Evolutionary conservation across 1,140 invertebrate species (phyloP).

Genomic region (Rhopalosiphum padi): DNA sequence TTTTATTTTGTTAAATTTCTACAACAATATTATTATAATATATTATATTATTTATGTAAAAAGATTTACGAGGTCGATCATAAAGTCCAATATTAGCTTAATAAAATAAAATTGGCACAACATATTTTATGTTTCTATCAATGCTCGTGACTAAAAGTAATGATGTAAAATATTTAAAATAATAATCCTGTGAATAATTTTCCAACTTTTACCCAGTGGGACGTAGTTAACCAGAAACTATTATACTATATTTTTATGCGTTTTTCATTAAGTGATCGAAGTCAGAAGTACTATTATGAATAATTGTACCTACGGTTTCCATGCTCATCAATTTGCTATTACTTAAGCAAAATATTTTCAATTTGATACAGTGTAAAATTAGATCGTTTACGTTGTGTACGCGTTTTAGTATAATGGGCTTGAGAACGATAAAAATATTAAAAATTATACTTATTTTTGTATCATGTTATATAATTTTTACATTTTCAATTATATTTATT

Average conservation of each 20-base stretch:
- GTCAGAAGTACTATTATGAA: background rate
- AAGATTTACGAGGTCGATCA: background rate
- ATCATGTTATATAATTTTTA: background rate
- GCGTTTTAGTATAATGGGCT: background rate
- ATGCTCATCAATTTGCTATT: background rate
- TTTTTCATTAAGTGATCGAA: background rate
- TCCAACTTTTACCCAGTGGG: background rate
- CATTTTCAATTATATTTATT: background rate
- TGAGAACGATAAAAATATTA: background rate
- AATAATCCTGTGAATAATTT: background rate
- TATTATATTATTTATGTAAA: background rate
- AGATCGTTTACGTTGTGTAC: background rate
- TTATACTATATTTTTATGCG: background rate
- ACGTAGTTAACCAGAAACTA: background rate
- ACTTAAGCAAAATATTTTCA: background rate
- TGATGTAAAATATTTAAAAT: background rate
- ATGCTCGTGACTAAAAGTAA: background rate
- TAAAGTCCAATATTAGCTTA: background rate
- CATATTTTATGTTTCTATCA: background rate
- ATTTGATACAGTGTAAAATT: background rate
- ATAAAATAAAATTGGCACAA: background rate
- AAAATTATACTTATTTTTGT: background rate
- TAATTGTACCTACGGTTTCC: background rate
- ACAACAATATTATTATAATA: background rate
- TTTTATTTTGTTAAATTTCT: background rate